phyloP scores from a whole-genome alignment of 2,888 invertebrate species.

The Drosophila falleni region DNA sequence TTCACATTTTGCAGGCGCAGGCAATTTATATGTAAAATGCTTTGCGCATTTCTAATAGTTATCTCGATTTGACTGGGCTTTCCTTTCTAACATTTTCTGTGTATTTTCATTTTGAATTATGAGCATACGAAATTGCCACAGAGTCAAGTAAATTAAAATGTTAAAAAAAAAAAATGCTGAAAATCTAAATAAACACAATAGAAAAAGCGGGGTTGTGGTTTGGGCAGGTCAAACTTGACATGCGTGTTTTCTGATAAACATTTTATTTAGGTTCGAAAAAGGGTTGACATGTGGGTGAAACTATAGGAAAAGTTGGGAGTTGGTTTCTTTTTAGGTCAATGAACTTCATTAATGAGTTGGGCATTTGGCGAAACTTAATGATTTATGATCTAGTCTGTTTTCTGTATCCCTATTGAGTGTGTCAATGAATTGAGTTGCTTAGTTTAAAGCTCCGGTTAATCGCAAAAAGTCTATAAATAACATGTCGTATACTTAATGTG shows the following conservation, averaged over 20 bases:
- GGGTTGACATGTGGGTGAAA: slow-evolving; percentile 36
- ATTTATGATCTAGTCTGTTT: slow-evolving; percentile 59
- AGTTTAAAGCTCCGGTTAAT: slow-evolving; percentile 55
- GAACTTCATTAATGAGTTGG: slow-evolving; percentile 49
- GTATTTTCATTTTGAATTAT: slow-evolving; percentile 75
- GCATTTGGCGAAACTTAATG: slow-evolving; percentile 28
- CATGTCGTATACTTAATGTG: slow-evolving; percentile 64
- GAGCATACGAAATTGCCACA: slow-evolving; percentile 46
- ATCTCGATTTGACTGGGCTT: slow-evolving; percentile 51
- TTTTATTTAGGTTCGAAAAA: slow-evolving; percentile 39
- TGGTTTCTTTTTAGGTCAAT: slow-evolving; percentile 40
- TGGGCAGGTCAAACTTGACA: slow-evolving; percentile 53
- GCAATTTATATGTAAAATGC: slow-evolving; percentile 74
- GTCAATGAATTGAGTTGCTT: slow-evolving; percentile 20
- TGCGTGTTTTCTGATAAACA: slow-evolving; percentile 66
- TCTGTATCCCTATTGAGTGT: slow-evolving; percentile 12
- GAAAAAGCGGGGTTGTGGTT: slow-evolving; percentile 26
- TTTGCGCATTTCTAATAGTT: slow-evolving; percentile 41
- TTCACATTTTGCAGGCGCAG: slow-evolving; percentile 55
- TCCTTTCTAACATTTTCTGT: slow-evolving; percentile 37
- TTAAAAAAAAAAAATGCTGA: slow-evolving; percentile 1
- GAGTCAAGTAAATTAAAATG: slow-evolving; percentile 64
- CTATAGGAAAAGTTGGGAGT: slow-evolving; percentile 25
- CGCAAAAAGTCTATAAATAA: slow-evolving; percentile 50
- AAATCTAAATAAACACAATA: slow-evolving; percentile 40